Conservation (phyloP, 2,113 vertebrate genomes). For the Rhinolophus ferrumequinum region DNA sequence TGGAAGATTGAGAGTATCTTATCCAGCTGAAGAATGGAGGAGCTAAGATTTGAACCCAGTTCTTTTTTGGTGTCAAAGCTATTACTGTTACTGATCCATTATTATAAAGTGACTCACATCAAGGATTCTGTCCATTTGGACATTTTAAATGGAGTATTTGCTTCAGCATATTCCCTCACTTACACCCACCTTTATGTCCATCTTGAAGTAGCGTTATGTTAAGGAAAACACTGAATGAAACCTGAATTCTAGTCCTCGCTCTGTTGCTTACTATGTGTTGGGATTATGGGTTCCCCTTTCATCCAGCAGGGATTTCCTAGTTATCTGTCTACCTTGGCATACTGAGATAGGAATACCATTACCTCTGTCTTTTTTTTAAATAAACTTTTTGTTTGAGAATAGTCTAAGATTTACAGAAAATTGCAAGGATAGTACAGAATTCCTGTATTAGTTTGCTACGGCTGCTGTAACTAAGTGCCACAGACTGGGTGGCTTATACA, state of each 20-base stretch:
- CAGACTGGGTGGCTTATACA: background rate
- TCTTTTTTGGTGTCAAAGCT: background rate
- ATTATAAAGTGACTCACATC: background rate
- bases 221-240: background rate
- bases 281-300: background rate
- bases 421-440: background rate
- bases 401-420: background rate
- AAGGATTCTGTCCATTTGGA: background rate
- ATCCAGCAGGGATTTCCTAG: background rate
- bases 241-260: background rate
- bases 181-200: background rate
- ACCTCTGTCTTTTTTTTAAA: background rate
- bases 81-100: background rate
- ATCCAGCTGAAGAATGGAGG: background rate
- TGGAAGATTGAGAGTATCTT: background rate
- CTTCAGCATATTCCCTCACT: background rate
- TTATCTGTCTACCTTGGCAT: background rate
- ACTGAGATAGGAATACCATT: background rate
- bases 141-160: background rate
- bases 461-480: background rate
- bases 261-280: background rate
- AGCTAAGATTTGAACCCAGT: background rate
- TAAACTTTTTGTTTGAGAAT: background rate
- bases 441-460: background rate
- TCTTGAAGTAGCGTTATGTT: slow-evolving; percentile 3